Base-by-base conservation (phyloP, 2,797 vertebrate genomes). In the Enoplosus armatus region DNA sequence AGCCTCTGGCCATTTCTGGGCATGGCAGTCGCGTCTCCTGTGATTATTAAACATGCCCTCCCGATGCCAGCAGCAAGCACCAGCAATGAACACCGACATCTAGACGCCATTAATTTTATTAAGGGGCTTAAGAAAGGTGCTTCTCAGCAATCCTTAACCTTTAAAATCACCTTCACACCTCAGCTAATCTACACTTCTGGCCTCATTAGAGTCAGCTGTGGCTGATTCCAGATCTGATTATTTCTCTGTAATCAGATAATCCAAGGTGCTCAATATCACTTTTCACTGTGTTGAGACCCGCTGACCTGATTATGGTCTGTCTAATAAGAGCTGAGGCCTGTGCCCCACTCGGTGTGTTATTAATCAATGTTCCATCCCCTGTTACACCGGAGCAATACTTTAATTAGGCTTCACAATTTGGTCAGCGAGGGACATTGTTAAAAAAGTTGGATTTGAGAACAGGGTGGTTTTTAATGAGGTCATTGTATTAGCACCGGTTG, bases 241-340 rank as follows among this genome's bases (percentile, higher is more conserved):
- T 74, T 83, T 75, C 72, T 51, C 65, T 70, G 51, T 88, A 89
- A 92, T 92, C 74, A 85, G 81, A 87, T 92, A 83, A 90, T 86
- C 75, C 26, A 55, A 82, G 75, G 81, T 72, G 79, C 84, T 88
- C 72, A 63, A 82, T 89, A 87, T 85, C 78, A 82, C 72, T 83
- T 84, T 79, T 80, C 67, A 66, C 56, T 55, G 45, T 7, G 29
- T 35, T 83, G 10, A 75, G 77, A 82, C 85, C 80, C 48, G 72
- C 82, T 82, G 82, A 90, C 85, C 84, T 80, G 81, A 91, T 89
- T 87, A 87, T 18, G 45, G 39, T 75, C 41, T 58, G 64, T 87
- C 72, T 87, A 88, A 92, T 90, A 82, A 73, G 77, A 83, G 79
- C 61, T 12, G 16, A 73, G 67, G 74, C 82, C 72, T 80, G 56